Conservation (phyloP, 2,888 invertebrate genomes). For the Perizoma affinitatum region DNA sequence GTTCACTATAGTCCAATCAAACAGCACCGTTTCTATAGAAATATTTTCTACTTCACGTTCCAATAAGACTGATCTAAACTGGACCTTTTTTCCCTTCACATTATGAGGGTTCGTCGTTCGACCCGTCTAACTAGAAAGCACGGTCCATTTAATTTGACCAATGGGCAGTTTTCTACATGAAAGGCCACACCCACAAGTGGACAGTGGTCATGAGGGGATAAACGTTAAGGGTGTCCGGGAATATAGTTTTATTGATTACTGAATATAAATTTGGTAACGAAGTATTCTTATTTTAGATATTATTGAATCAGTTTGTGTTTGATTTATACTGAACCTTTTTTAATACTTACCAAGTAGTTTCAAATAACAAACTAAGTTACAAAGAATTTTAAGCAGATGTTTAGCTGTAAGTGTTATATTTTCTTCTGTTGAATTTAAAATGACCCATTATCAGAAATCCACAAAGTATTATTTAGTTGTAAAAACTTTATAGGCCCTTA, state of each 20-base stretch:
- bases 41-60: not conserved
- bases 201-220: slow-evolving; percentile 49
- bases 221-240: not conserved
- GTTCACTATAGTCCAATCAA: not conserved
- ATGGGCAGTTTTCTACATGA: slow-evolving; percentile 52
- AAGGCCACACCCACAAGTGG: slow-evolving; percentile 58
- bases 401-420: too few relatives aligned
- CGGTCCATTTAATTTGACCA: slow-evolving; percentile 49
- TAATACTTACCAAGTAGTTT: too few relatives aligned
- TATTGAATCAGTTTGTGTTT: too few relatives aligned
- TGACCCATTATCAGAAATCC: too few relatives aligned
- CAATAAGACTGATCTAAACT: slow-evolving; percentile 11
- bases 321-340: too few relatives aligned
- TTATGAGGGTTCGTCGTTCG: not conserved
- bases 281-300: too few relatives aligned
- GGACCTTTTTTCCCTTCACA: slow-evolving; percentile 13
- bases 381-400: too few relatives aligned
- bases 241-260: not conserved
- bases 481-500: too few relatives aligned
- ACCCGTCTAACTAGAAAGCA: slow-evolving; percentile 1
- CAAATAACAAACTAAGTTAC: too few relatives aligned
- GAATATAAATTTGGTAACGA: too few relatives aligned
- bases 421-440: too few relatives aligned
- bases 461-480: too few relatives aligned
- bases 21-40: not conserved